phyloP scores from a whole-genome alignment of 23 tunicate species.

The Halocynthia aurantium region DNA sequence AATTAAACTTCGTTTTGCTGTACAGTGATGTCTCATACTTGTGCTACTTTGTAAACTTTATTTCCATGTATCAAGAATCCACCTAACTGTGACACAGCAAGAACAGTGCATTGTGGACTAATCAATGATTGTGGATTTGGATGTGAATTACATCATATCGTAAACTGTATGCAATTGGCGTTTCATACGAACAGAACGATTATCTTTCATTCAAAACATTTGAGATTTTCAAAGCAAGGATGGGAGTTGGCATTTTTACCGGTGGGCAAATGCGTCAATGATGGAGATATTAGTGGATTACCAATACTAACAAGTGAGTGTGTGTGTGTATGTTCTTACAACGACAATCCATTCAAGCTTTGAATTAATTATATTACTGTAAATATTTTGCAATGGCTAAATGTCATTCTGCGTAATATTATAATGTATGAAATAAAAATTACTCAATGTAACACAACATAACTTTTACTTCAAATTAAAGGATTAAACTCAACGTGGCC shows the following conservation, averaged over 20 bases:
- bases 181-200: background rate
- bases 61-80: background rate
- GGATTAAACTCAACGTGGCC: no score
- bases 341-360: background rate
- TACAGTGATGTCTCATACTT: no score
- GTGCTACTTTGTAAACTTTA: no score
- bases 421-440: no score
- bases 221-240: background rate
- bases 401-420: no score
- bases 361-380: no score
- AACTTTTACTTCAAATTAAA: no score
- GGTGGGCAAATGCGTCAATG: constrained; percentile 2
- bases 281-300: background rate
- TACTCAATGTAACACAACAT: no score
- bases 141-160: background rate
- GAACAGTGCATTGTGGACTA: background rate
- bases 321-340: background rate
- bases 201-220: background rate
- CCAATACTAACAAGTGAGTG: constrained; percentile 1
- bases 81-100: background rate
- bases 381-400: no score
- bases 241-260: constrained; percentile 8
- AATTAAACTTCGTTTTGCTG: no score
- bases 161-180: background rate
- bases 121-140: constrained; percentile 3